These are phyloP conservation scores for Philereme transversata DNA, from an alignment of 2,888 invertebrate species.

Conservation along the genomic window DNA sequence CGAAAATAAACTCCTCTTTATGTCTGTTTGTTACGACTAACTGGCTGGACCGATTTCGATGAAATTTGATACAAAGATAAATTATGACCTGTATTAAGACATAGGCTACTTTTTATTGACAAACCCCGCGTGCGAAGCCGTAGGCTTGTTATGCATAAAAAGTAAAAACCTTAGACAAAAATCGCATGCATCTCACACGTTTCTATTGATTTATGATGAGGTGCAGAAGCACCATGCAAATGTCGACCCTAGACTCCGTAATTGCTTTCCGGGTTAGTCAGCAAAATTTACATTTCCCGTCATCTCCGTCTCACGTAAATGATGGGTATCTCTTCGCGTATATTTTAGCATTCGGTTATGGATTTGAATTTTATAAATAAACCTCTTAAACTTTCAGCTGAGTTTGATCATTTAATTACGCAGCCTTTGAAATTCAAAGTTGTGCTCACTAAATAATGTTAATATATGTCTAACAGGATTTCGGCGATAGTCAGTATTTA, in stretches of 20 bases:
- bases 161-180: background rate
- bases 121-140: too few relatives aligned
- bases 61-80: too few relatives aligned
- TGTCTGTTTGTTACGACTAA: too few relatives aligned
- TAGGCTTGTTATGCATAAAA: too few relatives aligned
- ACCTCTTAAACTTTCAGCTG: conserved; percentile 8
- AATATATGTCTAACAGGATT: conserved; percentile 26
- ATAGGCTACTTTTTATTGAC: too few relatives aligned
- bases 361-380: conserved; percentile 23
- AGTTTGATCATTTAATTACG: conserved; percentile 16
- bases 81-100: too few relatives aligned
- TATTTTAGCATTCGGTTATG: conserved; percentile 29
- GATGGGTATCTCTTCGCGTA: conserved; percentile 25
- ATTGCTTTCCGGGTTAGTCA: conserved; percentile 63
- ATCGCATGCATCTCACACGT: conserved; percentile 15
- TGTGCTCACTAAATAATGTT: conserved; percentile 10
- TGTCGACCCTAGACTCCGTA: conserved; percentile 51
- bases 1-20: too few relatives aligned
- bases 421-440: conserved; percentile 17
- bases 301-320: conserved; percentile 31
- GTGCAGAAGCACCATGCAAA: conserved; percentile 47
- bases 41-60: too few relatives aligned
- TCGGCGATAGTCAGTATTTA: conserved; percentile 32
- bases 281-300: conserved; percentile 57
- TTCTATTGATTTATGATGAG: conserved; percentile 53